phyloP scores from a whole-genome alignment of 1,140 invertebrate species.

The Lordiphosa mommai region DNA sequence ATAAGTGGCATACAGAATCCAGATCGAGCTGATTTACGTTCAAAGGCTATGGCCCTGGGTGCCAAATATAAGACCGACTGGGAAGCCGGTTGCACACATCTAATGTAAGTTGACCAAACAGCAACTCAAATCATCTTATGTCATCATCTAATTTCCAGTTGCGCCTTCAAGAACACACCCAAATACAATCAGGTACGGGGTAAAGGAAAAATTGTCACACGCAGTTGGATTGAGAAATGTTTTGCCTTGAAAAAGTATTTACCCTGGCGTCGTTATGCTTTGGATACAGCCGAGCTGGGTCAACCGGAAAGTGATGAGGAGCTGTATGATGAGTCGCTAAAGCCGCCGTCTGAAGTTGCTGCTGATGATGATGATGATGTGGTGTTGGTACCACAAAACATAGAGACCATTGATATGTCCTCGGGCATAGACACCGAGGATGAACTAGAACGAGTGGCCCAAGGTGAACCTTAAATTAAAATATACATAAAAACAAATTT shows the following conservation, averaged over 20 bases:
- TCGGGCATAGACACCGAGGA: conserved; percentile 81
- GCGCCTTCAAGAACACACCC: conserved; percentile 93
- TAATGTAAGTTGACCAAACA: conserved; percentile 34
- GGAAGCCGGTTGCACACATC: conserved; percentile 51
- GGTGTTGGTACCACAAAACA: neutral
- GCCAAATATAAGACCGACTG: conserved; percentile 84
- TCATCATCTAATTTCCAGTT: too few species aligned
- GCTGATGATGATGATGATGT: conserved; percentile 3
- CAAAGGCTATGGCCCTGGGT: conserved; percentile 88
- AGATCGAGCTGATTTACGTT: conserved; percentile 84
- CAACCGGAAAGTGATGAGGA: conserved; percentile 81
- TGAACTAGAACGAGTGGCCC: conserved; percentile 80
- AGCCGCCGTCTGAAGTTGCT: conserved; percentile 8
- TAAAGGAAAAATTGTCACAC: conserved; percentile 86
- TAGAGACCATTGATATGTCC: neutral
- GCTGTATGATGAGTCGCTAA: conserved; percentile 76
- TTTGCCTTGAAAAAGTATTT: conserved; percentile 83
- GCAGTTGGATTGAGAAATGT: conserved; percentile 89
- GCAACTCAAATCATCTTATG: too few species aligned
- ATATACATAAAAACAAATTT: neutral
- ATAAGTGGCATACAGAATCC: conserved; percentile 94
- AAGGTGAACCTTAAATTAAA: conserved; percentile 25
- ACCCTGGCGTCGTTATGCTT: conserved; percentile 86
- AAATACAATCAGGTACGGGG: conserved; percentile 89
- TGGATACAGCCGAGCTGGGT: conserved; percentile 80